Evolutionary conservation across 2,113 vertebrate species (phyloP).

Genomic region (Albula glossodonta): DNA sequence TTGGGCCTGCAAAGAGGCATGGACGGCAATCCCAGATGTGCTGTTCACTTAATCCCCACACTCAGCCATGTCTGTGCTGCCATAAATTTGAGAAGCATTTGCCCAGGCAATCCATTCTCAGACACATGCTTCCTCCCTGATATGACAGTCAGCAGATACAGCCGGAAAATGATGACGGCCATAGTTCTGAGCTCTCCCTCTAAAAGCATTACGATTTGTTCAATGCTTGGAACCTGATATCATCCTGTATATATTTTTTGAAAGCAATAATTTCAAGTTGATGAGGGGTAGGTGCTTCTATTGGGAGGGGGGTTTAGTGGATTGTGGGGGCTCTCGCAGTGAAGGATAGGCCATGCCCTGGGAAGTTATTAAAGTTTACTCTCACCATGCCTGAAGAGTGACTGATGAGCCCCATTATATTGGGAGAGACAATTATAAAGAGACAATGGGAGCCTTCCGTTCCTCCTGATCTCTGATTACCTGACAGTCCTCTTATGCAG

Average conservation of each 20-base stretch:
- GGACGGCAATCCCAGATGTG: neutral
- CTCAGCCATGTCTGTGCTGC: neutral
- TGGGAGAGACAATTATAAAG: slow-evolving; percentile 59
- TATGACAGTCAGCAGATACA: neutral
- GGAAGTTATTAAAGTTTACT: slow-evolving; percentile 42
- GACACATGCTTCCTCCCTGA: neutral
- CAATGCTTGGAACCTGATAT: neutral
- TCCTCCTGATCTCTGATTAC: slow-evolving; percentile 45
- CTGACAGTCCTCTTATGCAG: slow-evolving; percentile 5
- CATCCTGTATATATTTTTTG: neutral
- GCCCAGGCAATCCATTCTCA: neutral
- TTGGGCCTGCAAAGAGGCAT: neutral
- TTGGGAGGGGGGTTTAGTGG: neutral
- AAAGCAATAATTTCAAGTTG: neutral
- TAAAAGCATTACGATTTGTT: neutral
- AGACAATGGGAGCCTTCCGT: slow-evolving; percentile 42
- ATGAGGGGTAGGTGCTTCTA: neutral
- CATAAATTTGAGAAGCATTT: neutral
- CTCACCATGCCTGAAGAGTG: slow-evolving; percentile 40
- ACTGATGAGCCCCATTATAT: slow-evolving; percentile 64
- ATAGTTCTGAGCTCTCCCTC: neutral
- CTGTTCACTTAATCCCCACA: neutral
- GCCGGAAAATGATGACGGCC: neutral
- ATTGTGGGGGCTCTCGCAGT: neutral
- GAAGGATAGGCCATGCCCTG: slow-evolving; percentile 27